Evolutionary conservation across 2,888 invertebrate species (phyloP), one percentile per base, ranked within the genome.

Genomic region (Leptothorax acervorum): DNA sequence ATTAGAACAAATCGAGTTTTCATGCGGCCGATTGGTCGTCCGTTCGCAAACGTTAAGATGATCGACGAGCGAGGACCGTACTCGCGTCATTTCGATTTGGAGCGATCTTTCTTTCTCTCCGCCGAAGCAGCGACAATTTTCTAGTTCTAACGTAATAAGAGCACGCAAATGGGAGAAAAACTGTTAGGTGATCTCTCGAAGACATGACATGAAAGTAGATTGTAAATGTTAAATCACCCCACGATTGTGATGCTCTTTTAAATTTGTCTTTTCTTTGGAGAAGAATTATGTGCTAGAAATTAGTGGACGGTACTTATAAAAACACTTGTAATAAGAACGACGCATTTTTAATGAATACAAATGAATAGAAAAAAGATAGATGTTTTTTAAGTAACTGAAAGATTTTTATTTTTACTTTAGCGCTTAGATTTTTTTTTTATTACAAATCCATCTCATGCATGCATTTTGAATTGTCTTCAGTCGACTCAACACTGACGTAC

Each of bases 1-100:
- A 84, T 86, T 86, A 82, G 81, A 84, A 86, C 84, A 82, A 84
- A 84, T 86, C 84, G 84, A 66, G 51, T 73, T 86, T 86, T 86
- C 71, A 81, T 81, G 84, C 75, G 70, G 62, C 71, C 75, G 75
- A 84, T 84, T 85, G 84, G 70, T 42, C 60, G 45, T 53, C 48
- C 63, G 35, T 73, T 83, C 78, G 76, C 82, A 73, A 70, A 83
- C 71, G 68, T 78, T 85, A 78, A 83, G 65, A 76, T 57, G 65
- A 73, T 82, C 57, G 83, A 76, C 83, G 79, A 79, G 70, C 63
- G 62, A 63, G 35, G 35, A 68, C 63, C 57, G 57, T 65, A 65
- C 48, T 48, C 39, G 79, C 48, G 28, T 73, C 78, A 57, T 23
- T 23, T 78, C 78, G 55, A 65, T 76, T 68, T 23, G 23, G 45